Percentiles rank a stretch among this genome's conserved stretches.
These are phyloP conservation scores for Tachysurus vachellii DNA, from an alignment of 2,113 vertebrate genomes.

Conservation along the genomic window DNA sequence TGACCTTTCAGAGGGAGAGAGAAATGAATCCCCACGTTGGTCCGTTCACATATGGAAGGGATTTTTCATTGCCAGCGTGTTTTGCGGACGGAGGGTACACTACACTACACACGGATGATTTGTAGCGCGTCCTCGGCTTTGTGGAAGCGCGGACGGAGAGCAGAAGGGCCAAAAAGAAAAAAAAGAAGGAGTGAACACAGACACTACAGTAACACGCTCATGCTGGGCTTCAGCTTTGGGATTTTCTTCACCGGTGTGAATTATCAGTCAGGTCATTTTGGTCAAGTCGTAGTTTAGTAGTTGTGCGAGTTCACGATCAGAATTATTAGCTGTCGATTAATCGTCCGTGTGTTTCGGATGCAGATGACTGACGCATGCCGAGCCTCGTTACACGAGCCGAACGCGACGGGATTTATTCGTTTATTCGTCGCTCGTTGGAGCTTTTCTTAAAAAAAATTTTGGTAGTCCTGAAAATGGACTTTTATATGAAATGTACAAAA, in stretches of 20 bases:
- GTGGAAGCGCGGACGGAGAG: not conserved
- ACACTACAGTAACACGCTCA: not conserved
- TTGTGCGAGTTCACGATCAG: not conserved
- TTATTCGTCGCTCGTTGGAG: too few species aligned
- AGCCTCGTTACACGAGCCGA: too few species aligned
- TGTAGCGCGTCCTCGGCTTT: constrained; percentile 17
- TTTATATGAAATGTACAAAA: too few species aligned
- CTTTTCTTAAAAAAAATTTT: not conserved
- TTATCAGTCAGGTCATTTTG: too few species aligned
- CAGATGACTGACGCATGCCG: too few species aligned
- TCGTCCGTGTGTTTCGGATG: not conserved
- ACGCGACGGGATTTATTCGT: too few species aligned
- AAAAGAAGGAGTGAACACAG: not conserved
- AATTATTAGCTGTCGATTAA: not conserved
- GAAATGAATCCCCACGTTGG: constrained; percentile 28
- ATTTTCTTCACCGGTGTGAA: not conserved
- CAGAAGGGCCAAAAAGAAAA: not conserved
- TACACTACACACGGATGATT: constrained; percentile 46
- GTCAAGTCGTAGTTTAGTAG: too few species aligned
- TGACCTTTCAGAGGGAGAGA: constrained; percentile 54
- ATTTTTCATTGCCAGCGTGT: constrained; percentile 60
- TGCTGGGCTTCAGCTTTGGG: too few species aligned
- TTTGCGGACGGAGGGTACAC: constrained; percentile 51
- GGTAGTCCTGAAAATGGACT: not conserved
- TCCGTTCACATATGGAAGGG: constrained; percentile 72